A percentile compares a stretch with the other conserved stretches of the same genome.
Conservation (phyloP, 1,140 invertebrate species). For the Hetaerina americana region DNA sequence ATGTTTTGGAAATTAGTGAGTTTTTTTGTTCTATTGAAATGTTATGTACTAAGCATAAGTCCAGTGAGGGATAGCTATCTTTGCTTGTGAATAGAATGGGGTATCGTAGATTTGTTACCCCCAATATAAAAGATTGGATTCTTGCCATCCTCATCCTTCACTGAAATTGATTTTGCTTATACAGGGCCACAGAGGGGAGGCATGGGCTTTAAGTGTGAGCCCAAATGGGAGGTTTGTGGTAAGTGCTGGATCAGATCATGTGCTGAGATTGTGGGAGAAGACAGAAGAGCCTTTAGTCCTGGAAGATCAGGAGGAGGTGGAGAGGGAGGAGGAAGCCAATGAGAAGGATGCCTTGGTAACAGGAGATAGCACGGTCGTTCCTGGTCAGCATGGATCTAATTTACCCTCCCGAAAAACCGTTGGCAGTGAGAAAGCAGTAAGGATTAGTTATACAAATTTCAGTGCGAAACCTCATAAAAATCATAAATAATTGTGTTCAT, state of each 20-base stretch:
- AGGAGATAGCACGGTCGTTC: conserved; percentile 50
- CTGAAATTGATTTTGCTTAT: conserved; percentile 12
- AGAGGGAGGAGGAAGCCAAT: conserved; percentile 44
- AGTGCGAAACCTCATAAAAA: neutral
- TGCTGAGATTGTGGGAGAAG: conserved; percentile 74
- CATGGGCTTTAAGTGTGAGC: conserved; percentile 60
- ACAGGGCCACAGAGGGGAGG: conserved; percentile 66
- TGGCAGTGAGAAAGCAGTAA: conserved; percentile 78
- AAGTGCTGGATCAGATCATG: conserved; percentile 78
- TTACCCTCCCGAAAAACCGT: conserved; percentile 81
- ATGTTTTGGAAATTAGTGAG: too few species aligned
- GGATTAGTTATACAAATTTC: conserved; percentile 21
- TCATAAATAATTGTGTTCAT: conserved; percentile 3
- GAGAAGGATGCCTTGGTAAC: conserved; percentile 57
- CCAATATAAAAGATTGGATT: too few species aligned
- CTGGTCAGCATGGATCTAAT: conserved; percentile 54
- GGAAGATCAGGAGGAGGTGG: conserved; percentile 80
- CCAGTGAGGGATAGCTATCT: too few species aligned
- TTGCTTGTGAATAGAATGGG: too few species aligned
- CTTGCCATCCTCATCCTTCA: too few species aligned
- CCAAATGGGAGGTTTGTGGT: conserved; percentile 67
- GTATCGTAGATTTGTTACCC: too few species aligned
- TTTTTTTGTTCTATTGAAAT: too few species aligned
- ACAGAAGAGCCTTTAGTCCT: conserved; percentile 82
- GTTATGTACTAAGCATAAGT: too few species aligned